Conservation (phyloP, 1,140 invertebrate genomes). For the Drosophila ficusphila region DNA sequence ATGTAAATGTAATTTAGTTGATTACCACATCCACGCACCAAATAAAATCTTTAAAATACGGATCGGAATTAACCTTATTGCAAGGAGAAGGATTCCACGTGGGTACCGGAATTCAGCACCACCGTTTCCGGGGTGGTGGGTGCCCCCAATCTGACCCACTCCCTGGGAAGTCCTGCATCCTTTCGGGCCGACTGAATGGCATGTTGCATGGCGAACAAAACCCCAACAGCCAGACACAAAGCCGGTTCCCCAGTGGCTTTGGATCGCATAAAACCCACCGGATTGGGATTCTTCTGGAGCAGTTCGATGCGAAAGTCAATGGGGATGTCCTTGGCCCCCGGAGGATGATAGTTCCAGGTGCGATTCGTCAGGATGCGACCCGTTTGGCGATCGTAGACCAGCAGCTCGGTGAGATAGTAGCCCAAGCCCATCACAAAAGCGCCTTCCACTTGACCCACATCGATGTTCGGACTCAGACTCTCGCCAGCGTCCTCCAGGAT, state of each 20-base stretch:
- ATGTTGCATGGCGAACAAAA: conserved; percentile 90
- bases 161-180: conserved; percentile 85
- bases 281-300: conserved; percentile 89
- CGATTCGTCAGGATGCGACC: conserved; percentile 89
- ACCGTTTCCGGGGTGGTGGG: conserved; percentile 84
- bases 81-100: conserved; percentile 14
- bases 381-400: conserved; percentile 87
- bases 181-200: conserved; percentile 88
- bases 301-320: conserved; percentile 92
- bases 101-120: conserved; percentile 66
- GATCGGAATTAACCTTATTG: too few species aligned
- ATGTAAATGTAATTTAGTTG: too few species aligned
- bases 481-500: conserved; percentile 90
- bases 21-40: too few species aligned
- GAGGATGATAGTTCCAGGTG: conserved; percentile 93
- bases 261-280: conserved; percentile 89
- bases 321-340: conserved; percentile 92
- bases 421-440: conserved; percentile 94
- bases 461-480: conserved; percentile 89
- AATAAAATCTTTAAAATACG: too few species aligned
- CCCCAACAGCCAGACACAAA: conserved; percentile 87
- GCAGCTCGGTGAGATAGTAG: conserved; percentile 89
- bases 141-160: conserved; percentile 85
- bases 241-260: conserved; percentile 94
- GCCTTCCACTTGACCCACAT: conserved; percentile 92